Evolutionary conservation across 2,888 invertebrate genomes (phyloP), one percentile per base, ranked within the genome.

Genomic region (Microplitis deprimator): DNA sequence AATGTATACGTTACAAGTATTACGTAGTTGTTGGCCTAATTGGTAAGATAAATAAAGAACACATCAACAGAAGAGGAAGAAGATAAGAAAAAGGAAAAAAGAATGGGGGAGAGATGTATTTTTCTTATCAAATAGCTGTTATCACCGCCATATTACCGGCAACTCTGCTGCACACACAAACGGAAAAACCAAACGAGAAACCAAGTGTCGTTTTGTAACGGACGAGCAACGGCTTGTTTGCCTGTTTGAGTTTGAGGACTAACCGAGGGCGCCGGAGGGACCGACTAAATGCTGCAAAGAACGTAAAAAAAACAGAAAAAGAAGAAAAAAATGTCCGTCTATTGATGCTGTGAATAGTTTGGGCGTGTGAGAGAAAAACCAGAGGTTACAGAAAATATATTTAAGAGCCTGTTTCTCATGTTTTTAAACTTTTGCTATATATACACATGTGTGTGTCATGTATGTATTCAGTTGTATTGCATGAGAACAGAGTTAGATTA

Each of bases 41-140:
- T 50, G 13, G 50, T 50, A 3, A 50, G 50, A 50, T 50, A 50
- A 50, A 50, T 29, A 29, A 29, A 50, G 13, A 13, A 2, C 50
- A 50, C 50, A 50, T 50, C 50, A 50, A 50, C 50, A 50, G 8
- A 13, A 8, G 50, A 8, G 50, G 13, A 5, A 50, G 13, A 50
- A 29, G 29, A 29, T 29, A 29, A 29, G 29, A 4, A 62, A 65
- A 65, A 29, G 76, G 61, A 79, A 68, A 68, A 50, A 67, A n/a
- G 62, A 20, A 40, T 39, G 1, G 67, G 38, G 64, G 17, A 50
- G 40, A 60, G 64, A 64, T 67, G 65, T 40, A 77, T 80, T 82
- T 80, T 84, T 82, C 88, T 87, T 88, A 88, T 88, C 87, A 87
- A 81, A 85, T 84, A 83, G 82, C 85, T 85, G 87, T 87, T 87